A percentile compares a stretch with the other conserved stretches of the same genome.
Conservation (phyloP, 2,797 vertebrate species). For the Pseudopleuronectes americanus region DNA sequence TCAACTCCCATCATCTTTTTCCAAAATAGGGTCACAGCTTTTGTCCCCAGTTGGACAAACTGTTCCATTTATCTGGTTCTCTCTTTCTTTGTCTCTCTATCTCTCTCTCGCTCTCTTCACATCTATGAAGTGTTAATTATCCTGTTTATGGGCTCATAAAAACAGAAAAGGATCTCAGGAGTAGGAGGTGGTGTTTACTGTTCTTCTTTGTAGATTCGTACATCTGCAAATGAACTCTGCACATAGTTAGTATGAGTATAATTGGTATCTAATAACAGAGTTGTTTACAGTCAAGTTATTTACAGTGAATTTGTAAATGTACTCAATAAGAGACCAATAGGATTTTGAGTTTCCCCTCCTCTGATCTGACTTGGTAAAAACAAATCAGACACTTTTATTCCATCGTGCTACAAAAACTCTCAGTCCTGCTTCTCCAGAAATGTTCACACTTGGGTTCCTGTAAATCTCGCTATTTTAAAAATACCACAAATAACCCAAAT, state of each 20-base stretch:
- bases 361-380: background rate
- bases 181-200: too few species aligned
- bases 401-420: too few species aligned
- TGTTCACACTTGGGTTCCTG: too few species aligned
- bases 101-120: background rate
- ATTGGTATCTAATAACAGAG: background rate
- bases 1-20: background rate
- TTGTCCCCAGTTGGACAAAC: background rate
- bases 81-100: too few species aligned
- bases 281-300: too few species aligned
- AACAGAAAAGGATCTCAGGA: too few species aligned
- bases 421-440: too few species aligned
- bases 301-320: background rate
- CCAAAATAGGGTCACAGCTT: background rate
- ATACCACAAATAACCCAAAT: too few species aligned
- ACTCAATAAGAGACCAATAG: background rate
- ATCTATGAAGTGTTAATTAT: conserved; percentile 9
- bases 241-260: background rate
- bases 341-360: background rate
- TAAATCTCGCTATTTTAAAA: too few species aligned
- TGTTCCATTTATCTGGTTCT: background rate
- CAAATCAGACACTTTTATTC: too few species aligned
- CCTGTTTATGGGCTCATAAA: conserved; percentile 11
- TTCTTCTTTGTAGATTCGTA: too few species aligned
- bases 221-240: too few species aligned